A percentile compares a stretch with the other conserved stretches of the same genome.
These are phyloP conservation scores for Alectura lathami DNA, from an alignment of 2,113 vertebrate species.

Conservation along the genomic window DNA sequence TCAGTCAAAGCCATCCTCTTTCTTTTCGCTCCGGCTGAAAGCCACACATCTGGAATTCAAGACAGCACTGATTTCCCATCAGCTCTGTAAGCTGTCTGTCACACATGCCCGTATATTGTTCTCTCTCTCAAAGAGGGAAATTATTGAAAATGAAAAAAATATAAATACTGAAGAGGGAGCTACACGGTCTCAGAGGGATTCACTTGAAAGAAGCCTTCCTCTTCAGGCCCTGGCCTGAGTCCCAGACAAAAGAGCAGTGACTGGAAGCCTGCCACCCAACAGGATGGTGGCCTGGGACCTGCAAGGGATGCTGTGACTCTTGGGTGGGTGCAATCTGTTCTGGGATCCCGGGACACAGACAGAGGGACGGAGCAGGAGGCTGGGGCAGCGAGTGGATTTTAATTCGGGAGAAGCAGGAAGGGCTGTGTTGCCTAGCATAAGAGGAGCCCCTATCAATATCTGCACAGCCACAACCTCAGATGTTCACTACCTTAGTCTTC, in stretches of 20 bases:
- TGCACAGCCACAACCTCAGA: background rate
- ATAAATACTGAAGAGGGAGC: background rate
- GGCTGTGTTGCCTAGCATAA: background rate
- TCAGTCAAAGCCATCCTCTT: background rate
- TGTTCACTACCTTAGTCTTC: background rate
- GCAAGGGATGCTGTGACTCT: background rate
- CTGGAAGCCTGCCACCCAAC: background rate
- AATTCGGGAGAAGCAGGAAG: background rate
- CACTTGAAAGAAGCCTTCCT: background rate
- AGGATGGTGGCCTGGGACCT: background rate
- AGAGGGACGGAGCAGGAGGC: background rate
- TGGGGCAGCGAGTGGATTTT: no score
- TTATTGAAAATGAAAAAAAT: background rate
- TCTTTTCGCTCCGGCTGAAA: rapidly evolving
- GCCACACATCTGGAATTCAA: slow-evolving; percentile 32
- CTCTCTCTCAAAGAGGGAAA: background rate
- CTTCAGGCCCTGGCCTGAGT: background rate
- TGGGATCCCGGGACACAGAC: background rate
- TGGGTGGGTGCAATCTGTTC: background rate
- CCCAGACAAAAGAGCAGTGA: background rate
- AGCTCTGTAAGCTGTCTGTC: background rate
- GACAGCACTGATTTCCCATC: background rate
- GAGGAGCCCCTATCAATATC: background rate
- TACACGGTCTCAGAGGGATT: background rate
- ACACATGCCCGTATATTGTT: background rate